Evolutionary conservation across 2,797 vertebrate species (phyloP).

Genomic region (Rhyacichthys aspro): DNA sequence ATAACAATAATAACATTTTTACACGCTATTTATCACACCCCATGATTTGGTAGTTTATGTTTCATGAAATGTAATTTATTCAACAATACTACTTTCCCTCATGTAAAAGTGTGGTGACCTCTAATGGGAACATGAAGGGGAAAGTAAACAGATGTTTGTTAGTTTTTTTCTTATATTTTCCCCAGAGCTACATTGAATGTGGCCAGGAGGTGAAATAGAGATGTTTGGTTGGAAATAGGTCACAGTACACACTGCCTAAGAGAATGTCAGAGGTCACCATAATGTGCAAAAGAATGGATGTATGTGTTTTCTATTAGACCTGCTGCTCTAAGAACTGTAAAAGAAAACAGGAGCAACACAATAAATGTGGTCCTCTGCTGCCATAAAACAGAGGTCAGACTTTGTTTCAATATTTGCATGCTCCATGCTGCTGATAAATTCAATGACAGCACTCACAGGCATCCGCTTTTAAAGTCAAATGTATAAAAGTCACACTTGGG

Average conservation of each 20-base stretch:
- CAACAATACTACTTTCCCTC: neutral
- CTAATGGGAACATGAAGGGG: constrained; percentile 57
- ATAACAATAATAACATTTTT: no score
- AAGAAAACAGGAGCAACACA: constrained; percentile 39
- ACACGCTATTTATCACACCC: no score
- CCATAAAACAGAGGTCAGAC: constrained; percentile 56
- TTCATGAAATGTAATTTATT: constrained; percentile 2
- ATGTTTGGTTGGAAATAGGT: constrained; percentile 73
- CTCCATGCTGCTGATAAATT: constrained; percentile 42
- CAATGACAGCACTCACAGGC: constrained; percentile 54
- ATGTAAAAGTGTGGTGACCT: constrained; percentile 48
- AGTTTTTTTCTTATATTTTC: constrained; percentile 53
- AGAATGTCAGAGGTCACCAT: constrained; percentile 59
- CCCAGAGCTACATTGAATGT: constrained; percentile 57
- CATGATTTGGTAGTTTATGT: constrained; percentile 4
- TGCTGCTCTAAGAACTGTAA: constrained; percentile 38
- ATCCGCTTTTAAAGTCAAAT: constrained; percentile 60
- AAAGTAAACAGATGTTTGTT: constrained; percentile 66
- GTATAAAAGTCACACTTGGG: constrained; percentile 55
- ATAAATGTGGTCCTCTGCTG: constrained; percentile 22
- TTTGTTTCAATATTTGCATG: constrained; percentile 38
- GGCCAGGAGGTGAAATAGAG: constrained; percentile 60
- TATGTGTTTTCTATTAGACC: constrained; percentile 46
- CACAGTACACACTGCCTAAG: constrained; percentile 61
- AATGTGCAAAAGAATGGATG: constrained; percentile 37